phyloP scores from a whole-genome alignment of 2,797 vertebrate species.

The Poecilia wingei region DNA sequence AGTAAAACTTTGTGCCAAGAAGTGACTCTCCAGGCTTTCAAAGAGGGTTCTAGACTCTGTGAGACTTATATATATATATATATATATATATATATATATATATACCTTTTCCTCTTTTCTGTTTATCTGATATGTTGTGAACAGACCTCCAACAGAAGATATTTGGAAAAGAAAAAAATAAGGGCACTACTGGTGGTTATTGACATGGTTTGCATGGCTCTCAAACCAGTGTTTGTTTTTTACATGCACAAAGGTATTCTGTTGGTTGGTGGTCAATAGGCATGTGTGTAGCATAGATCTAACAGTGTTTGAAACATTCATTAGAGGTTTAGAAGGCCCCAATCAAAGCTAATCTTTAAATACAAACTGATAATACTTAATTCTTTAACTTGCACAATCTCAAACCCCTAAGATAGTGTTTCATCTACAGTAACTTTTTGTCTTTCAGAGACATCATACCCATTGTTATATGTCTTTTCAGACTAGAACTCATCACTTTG shows the following conservation, averaged over 20 bases:
- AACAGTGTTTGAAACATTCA: background rate
- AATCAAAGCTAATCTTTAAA: slow-evolving; percentile 7
- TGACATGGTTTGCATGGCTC: background rate
- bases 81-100: slow-evolving; percentile 48
- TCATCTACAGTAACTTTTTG: background rate
- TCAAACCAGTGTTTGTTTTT: background rate
- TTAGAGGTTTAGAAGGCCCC: background rate
- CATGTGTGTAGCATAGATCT: background rate
- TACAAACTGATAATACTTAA: slow-evolving; percentile 4
- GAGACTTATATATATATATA: slow-evolving; percentile 60
- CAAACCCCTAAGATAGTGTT: background rate
- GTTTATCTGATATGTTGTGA: slow-evolving; percentile 64
- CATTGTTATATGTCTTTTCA: slow-evolving; percentile 1
- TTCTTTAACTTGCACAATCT: background rate
- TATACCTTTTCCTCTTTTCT: slow-evolving; percentile 2
- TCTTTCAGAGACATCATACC: background rate
- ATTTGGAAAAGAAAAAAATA: slow-evolving; percentile 8
- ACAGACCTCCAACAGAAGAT: slow-evolving; percentile 19
- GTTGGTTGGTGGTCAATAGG: background rate
- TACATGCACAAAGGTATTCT: background rate
- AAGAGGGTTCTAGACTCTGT: slow-evolving; percentile 58
- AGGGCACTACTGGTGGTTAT: background rate
- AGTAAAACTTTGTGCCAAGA: slow-evolving; percentile 68
- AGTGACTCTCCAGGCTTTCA: slow-evolving; percentile 56
- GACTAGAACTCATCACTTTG: background rate